These are phyloP conservation scores for Melangyna quadrimaculata DNA, from an alignment of 2,888 invertebrate genomes.

Conservation along the genomic window DNA sequence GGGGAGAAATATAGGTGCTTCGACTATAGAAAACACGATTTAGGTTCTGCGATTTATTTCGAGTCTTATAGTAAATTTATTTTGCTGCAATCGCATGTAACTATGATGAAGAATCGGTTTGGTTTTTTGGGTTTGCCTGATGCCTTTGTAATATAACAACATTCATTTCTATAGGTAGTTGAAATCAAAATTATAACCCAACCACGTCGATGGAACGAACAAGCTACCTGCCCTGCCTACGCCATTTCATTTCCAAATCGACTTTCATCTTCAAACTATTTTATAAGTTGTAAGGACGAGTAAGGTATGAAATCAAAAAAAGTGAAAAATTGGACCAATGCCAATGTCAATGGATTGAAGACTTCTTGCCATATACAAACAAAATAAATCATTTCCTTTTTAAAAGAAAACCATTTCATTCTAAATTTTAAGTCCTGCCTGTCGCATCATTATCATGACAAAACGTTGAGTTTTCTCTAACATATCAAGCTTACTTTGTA, in stretches of 20 bases:
- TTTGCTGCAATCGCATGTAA: conserved; percentile 49
- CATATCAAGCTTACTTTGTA: neutral
- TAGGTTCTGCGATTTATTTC: conserved; percentile 39
- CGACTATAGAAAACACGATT: neutral
- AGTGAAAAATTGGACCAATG: neutral
- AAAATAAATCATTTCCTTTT: conserved; percentile 1
- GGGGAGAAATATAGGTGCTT: neutral
- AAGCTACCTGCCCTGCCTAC: neutral
- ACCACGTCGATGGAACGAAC: neutral
- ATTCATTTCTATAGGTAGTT: conserved; percentile 5
- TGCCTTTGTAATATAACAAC: neutral
- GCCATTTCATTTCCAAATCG: neutral
- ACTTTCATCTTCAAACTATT: conserved; percentile 9
- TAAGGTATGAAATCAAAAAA: neutral
- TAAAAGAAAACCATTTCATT: neutral
- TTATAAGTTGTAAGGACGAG: neutral
- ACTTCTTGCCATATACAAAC: neutral
- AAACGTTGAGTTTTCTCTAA: conserved; percentile 14
- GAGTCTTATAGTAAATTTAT: conserved; percentile 34
- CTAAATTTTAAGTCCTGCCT: conserved; percentile 6
- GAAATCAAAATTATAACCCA: conserved; percentile 27
- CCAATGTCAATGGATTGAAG: neutral
- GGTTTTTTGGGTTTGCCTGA: neutral
- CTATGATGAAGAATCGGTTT: neutral
- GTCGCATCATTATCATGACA: conserved; percentile 57